Percentiles rank a stretch among this genome's conserved stretches.
Evolutionary conservation across 2,797 vertebrate species (phyloP).

Genomic region (Coregonus suidteri): DNA sequence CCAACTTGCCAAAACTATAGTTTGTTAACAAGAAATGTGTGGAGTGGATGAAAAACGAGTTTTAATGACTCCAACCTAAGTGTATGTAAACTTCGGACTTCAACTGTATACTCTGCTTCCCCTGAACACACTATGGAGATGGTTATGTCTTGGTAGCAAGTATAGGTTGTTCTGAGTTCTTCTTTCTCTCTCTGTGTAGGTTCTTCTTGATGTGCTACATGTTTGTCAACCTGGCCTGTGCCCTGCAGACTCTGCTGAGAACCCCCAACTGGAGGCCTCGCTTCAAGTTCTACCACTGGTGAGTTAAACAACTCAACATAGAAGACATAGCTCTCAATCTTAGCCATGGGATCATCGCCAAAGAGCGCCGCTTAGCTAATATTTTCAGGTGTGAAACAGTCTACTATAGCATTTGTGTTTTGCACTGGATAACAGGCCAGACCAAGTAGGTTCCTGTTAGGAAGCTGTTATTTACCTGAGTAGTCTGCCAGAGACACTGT

Average conservation of each 20-base stretch:
- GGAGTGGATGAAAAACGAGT: too few species aligned
- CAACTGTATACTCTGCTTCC: neutral
- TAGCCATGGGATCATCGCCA: neutral
- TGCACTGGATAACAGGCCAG: neutral
- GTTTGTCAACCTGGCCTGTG: slow-evolving; percentile 98
- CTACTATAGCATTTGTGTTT: neutral
- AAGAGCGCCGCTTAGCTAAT: neutral
- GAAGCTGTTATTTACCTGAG: neutral
- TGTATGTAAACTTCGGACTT: too few species aligned
- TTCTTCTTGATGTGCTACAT: slow-evolving; percentile 99
- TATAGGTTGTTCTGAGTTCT: neutral
- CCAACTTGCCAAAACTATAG: too few species aligned
- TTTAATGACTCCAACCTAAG: too few species aligned
- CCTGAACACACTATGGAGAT: too few species aligned
- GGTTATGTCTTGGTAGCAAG: neutral
- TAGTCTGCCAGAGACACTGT: neutral
- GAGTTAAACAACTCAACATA: slow-evolving; percentile 43
- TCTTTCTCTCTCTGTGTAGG: slow-evolving; percentile 71
- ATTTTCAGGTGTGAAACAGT: slow-evolving; percentile 4
- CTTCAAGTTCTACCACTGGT: slow-evolving; percentile 98
- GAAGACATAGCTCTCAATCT: neutral
- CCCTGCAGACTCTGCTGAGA: slow-evolving; percentile 92
- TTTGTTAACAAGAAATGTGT: too few species aligned
- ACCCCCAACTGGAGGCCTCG: slow-evolving; percentile 98
- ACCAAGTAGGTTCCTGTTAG: neutral